Evolutionary conservation across 2,888 invertebrate species (phyloP), one percentile per base, ranked within the genome.

Genomic region (Netelia virgata): DNA sequence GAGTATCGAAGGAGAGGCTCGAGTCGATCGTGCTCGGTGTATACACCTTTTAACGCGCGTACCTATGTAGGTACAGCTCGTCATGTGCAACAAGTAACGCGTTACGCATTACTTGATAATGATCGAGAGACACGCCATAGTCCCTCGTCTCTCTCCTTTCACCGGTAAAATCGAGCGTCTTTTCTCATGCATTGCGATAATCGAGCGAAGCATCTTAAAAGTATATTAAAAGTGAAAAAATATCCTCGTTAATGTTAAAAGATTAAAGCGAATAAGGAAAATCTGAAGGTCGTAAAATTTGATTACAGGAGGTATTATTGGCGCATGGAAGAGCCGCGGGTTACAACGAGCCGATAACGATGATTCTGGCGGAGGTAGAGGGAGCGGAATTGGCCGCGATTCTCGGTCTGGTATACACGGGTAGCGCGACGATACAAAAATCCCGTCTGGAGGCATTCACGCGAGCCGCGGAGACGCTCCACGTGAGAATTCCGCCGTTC

Each of bases 381-480:
- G 94, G 95, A 75, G 95, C 95, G 78, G 96, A 95, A 85, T 95
- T 96, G 94, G 95, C 95, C 0, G 94, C 95, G 14, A 94, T 96
- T 9, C 94, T 96, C 57, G 95, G 96, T 89, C 96, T 96, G 90
- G 95, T 96, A 85, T 96, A 96, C 91, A 96, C 96, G 57, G 96
- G 96, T 76, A 95, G 95, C 91, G 95, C 96, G 0, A 93, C 94
- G 3, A 93, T 96, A 41, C 94, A 95, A n/a, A 94, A 94, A 55
- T 94, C 94, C n/a, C 94, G 95, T 82, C 89, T 96, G 23, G 92
- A 94, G 70, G 95, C 95, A 66, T 96, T 96, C 89, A 92, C 96
- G 50, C 94, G 95, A 36, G 95, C 96, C 1, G 95, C 96, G 5
- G 91, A 91, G 47, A 88, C 91, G 1, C 87, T 93, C 1, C 91